These are phyloP conservation scores for Sinocyclocheilus rhinocerous DNA, from an alignment of 2,113 vertebrate species.

Conservation along the genomic window DNA sequence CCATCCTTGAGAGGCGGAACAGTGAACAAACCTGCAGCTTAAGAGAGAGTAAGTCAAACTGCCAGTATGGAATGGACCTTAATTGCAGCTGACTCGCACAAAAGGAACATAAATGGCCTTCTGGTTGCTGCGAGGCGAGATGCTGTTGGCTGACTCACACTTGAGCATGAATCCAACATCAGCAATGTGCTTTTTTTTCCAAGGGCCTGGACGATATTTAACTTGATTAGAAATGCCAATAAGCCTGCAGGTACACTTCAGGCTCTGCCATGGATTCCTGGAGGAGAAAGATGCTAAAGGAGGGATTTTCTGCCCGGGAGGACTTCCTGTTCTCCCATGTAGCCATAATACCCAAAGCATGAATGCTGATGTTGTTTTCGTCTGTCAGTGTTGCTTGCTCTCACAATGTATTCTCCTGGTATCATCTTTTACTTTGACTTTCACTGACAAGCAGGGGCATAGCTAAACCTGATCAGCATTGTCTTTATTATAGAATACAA, in stretches of 20 bases:
- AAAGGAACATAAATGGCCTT: constrained; percentile 74
- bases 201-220: constrained; percentile 47
- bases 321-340: constrained; percentile 1
- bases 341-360: constrained; percentile 15
- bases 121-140: constrained; percentile 62
- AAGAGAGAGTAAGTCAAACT: constrained; percentile 78
- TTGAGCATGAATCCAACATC: constrained; percentile 65
- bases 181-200: constrained; percentile 37
- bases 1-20: constrained; percentile 66
- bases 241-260: constrained; percentile 16
- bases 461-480: background rate
- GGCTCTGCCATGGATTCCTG: constrained; percentile 19
- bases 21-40: constrained; percentile 69
- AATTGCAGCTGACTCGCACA: constrained; percentile 73
- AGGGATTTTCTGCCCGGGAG: constrained; percentile 11
- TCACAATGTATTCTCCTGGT: background rate
- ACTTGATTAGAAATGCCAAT: constrained; percentile 54
- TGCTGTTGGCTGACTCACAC: constrained; percentile 54
- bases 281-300: constrained; percentile 28
- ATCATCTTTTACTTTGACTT: background rate
- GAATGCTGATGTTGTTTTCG: constrained; percentile 21
- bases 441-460: background rate
- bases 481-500: background rate
- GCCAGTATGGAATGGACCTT: constrained; percentile 69
- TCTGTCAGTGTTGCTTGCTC: background rate